Evolutionary conservation across 2,113 vertebrate genomes (phyloP), one percentile per base, ranked within the genome.

Genomic region (Callipepla squamata): DNA sequence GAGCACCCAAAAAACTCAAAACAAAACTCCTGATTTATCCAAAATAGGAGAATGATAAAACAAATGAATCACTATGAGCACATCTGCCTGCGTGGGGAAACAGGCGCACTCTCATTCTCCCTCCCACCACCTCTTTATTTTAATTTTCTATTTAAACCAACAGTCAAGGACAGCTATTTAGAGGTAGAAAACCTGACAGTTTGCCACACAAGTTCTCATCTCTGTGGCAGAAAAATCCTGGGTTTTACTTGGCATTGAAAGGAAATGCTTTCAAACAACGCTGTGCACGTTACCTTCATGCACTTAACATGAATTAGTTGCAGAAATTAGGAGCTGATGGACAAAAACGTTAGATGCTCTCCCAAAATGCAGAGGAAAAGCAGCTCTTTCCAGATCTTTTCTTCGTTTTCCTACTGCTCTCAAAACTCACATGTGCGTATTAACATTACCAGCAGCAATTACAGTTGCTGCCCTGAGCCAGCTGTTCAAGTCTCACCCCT

Each of bases 1-100:
- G 51, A 83, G 36, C 30, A 90, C n/a, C 57, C 6, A 74, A 59
- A 85, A 32, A 42, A 58, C n/a, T 66, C 21, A 78, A 81, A 83
- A 53, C 2, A 1, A 78, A 86, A 65, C 9, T 57, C 38, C 9
- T 0, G 0, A 26, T 58, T 78, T 86, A 38, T 84, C 26, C 30
- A 61, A 20, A 82, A 50, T 3, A 32, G 34, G 5, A 19, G 23
- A 9, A 57, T 18, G 3, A 16, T 28, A 16, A 13, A 2, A 23
- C 13, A 42, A 25, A 5, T 13, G 23, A 23, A 18, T 32, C 23
- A 7, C 21, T 0, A 0, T 20, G 10, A 25, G 3, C 36, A 40
- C 0, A 1, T 21, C 2, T 40, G 23, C 16, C 34, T 40, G 4
- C 45, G 50, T 3, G 2, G 2, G 11, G 13, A 82, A 73, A 42